Base-by-base conservation (phyloP, 2,888 invertebrate genomes). In the Labia minor region DNA sequence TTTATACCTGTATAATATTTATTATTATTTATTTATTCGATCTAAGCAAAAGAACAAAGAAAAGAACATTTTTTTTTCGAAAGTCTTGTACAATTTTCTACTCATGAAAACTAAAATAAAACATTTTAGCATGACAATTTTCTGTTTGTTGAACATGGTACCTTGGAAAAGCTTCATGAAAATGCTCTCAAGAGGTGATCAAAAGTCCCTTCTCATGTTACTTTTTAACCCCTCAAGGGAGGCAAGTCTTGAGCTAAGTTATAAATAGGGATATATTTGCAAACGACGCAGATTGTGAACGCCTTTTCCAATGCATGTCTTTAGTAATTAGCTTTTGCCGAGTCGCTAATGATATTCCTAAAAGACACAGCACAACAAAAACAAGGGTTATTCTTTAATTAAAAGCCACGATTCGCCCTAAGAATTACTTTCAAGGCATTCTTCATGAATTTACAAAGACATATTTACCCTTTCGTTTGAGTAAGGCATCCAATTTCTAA, bases 341-440 rank as follows among this genome's bases (percentile, higher is more conserved):
- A 49, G 49, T 10, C 8, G 4, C 49, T 49, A 49, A 49, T 49
- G 49, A 49, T 11, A 49, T 49, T 49, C 49, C 49, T n/a, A 10
- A 10, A 49, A 49, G n/a, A 49, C 8, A 49, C 49, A 49, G n/a
- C 49, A 49, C 4, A 49, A 49, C 49, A 3, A n/a, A 16, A 49
- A 49, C 49, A 49, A 49, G 49, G 49, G 49, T 49, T 49, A 10
- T 49, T 49, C 49, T 49, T 49, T 49, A 49, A 49, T 49, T 49
- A 49, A 49, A 49, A 49, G 49, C 49, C 49, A 49, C 49, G 49
- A 49, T 49, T 10, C 49, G 49, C 49, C 49, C 49, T 16, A 49
- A 49, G 49, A 49, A 49, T 49, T 49, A 8, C 49, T 14, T 49
- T 49, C 3, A 49, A 49, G 49, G 49, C 49, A n/a, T 49, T 49